phyloP scores from a whole-genome alignment of 2,797 vertebrate genomes.

The Lacerta viridis region DNA sequence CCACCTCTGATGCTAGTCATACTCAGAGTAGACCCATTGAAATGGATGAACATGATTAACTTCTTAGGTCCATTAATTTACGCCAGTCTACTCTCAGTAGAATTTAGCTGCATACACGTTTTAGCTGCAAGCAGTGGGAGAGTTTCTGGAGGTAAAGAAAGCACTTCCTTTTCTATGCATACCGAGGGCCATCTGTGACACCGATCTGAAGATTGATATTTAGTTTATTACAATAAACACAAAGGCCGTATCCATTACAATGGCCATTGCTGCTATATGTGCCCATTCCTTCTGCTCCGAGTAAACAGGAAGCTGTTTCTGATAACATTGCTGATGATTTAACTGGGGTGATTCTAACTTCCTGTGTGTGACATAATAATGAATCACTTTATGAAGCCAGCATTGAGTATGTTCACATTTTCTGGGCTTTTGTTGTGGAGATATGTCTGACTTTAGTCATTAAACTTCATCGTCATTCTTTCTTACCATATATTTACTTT shows the following conservation, averaged over 20 bases:
- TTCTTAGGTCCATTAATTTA: too few species aligned
- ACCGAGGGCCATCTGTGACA: neutral
- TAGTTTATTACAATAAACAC: slow-evolving; percentile 16
- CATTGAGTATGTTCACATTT: slow-evolving; percentile 6
- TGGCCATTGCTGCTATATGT: neutral
- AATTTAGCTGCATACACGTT: too few species aligned
- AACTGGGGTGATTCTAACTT: slow-evolving; percentile 59
- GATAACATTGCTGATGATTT: slow-evolving; percentile 51
- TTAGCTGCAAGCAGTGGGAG: slow-evolving; percentile 32
- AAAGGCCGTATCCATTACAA: slow-evolving; percentile 11
- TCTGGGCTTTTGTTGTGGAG: slow-evolving; percentile 42
- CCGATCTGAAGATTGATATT: slow-evolving; percentile 14
- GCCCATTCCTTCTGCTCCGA: slow-evolving; percentile 38
- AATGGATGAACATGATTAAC: too few species aligned
- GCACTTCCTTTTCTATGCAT: slow-evolving; percentile 28
- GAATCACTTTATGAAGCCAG: slow-evolving; percentile 68
- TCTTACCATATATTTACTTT: slow-evolving; percentile 30
- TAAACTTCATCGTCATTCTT: slow-evolving; percentile 73
- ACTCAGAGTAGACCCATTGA: too few species aligned
- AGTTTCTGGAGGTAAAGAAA: slow-evolving; percentile 25
- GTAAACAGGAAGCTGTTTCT: slow-evolving; percentile 79
- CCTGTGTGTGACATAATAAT: slow-evolving; percentile 70
- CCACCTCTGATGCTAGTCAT: too few species aligned
- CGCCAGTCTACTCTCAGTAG: too few species aligned
- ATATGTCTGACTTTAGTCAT: slow-evolving; percentile 70